These are phyloP conservation scores for Itoplectis maculator DNA, from an alignment of 2,888 invertebrate genomes.

Conservation along the genomic window DNA sequence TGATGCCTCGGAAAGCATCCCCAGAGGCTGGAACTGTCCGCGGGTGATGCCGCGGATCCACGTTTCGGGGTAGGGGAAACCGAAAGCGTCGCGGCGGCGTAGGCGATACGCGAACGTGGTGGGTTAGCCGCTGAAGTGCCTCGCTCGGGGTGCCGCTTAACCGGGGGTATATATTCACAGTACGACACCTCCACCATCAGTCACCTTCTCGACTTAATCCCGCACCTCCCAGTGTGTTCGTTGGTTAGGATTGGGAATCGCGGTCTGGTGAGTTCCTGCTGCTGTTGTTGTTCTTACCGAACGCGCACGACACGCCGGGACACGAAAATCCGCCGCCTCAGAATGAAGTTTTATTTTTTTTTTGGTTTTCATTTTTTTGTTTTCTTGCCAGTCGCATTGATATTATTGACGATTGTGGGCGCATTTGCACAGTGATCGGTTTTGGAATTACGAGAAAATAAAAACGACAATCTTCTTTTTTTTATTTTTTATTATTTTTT, in stretches of 20 bases:
- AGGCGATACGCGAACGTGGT: constrained; percentile 29
- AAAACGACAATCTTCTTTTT: neutral
- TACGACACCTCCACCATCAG: constrained; percentile 81
- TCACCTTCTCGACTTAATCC: constrained; percentile 81
- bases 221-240: constrained; percentile 74
- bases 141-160: constrained; percentile 75
- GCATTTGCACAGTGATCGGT: too few species aligned
- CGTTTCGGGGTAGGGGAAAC: constrained; percentile 62
- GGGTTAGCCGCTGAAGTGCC: constrained; percentile 58
- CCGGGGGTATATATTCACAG: constrained; percentile 82
- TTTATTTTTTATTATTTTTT: too few species aligned
- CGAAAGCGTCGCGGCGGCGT: constrained; percentile 56
- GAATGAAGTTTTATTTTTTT: too few species aligned
- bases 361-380: too few species aligned
- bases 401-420: too few species aligned
- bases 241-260: constrained; percentile 74
- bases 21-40: constrained; percentile 41
- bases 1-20: constrained; percentile 56
- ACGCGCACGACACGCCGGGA: neutral
- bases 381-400: too few species aligned
- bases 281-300: neutral
- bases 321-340: neutral
- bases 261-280: constrained; percentile 76
- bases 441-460: too few species aligned
- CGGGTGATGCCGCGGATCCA: constrained; percentile 13